Conservation (phyloP, 2,797 vertebrate genomes). For the Adrianichthys oophorus region DNA sequence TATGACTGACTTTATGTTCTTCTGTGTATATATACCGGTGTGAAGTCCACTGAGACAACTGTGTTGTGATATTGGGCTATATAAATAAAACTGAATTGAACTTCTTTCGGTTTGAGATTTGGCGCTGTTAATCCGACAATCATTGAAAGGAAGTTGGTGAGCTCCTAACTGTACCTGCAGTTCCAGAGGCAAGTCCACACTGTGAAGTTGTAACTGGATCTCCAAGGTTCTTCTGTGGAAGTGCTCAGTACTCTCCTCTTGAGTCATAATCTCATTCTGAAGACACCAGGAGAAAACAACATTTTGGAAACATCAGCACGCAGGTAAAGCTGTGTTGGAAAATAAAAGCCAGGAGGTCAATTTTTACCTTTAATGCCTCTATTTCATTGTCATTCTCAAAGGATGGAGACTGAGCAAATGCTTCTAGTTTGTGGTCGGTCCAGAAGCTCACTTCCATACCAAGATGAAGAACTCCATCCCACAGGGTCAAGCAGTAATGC, state of each 20-base stretch:
- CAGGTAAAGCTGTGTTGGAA: not conserved
- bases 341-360: not conserved
- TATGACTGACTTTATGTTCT: too few relatives aligned
- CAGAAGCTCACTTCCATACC: slow-evolving; percentile 80
- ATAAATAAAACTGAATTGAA: too few relatives aligned
- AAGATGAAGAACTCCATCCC: slow-evolving; percentile 85
- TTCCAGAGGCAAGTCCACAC: slow-evolving; percentile 84
- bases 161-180: slow-evolving; percentile 81
- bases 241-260: slow-evolving; percentile 80
- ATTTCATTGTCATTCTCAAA: slow-evolving; percentile 77
- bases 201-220: slow-evolving; percentile 85
- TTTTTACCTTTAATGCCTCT: slow-evolving; percentile 77
- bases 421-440: slow-evolving; percentile 66
- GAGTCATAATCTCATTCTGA: slow-evolving; percentile 80
- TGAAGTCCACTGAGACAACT: too few relatives aligned
- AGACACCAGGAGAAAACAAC: not conserved
- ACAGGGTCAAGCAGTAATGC: slow-evolving; percentile 80
- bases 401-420: slow-evolving; percentile 60
- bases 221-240: slow-evolving; percentile 80
- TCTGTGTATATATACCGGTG: too few relatives aligned
- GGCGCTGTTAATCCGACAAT: too few relatives aligned
- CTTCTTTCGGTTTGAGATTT: too few relatives aligned
- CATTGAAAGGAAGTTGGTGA: not conserved
- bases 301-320: not conserved
- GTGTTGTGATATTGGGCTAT: too few relatives aligned